Evolutionary conservation across 1,140 invertebrate species (phyloP).

Genomic region (Psix sp.): DNA sequence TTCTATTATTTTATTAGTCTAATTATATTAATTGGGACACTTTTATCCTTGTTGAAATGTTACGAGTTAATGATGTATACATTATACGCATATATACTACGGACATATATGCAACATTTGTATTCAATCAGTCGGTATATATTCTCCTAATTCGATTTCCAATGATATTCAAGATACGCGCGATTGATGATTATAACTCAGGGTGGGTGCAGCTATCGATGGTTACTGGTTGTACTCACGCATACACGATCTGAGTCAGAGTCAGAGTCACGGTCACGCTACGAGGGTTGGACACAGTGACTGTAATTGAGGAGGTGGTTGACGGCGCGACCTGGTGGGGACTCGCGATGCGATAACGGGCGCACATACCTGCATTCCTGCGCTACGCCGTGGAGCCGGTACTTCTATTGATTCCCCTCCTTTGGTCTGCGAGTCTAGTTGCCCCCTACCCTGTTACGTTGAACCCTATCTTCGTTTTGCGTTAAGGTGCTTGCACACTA

Average conservation of each 20-base stretch:
- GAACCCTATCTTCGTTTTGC: constrained; percentile 18
- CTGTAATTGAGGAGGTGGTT: constrained; percentile 41
- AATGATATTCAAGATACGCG: not conserved
- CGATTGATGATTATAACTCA: too few species aligned
- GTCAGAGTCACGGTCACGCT: constrained; percentile 72
- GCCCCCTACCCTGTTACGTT: not conserved
- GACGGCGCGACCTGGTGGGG: constrained; percentile 29
- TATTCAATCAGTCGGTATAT: too few species aligned
- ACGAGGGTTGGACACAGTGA: constrained; percentile 65
- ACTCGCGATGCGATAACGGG: constrained; percentile 12
- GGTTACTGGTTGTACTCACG: constrained; percentile 11
- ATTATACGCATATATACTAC: too few species aligned
- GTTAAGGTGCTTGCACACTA: constrained; percentile 37
- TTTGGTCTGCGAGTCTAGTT: constrained; percentile 19
- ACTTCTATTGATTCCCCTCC: constrained; percentile 65
- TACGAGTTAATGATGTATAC: too few species aligned
- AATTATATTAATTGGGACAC: too few species aligned
- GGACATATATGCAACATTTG: too few species aligned
- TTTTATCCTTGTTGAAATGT: too few species aligned
- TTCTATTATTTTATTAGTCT: too few species aligned
- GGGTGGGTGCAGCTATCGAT: not conserved
- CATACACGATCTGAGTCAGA: constrained; percentile 46
- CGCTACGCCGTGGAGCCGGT: constrained; percentile 29
- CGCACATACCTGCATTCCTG: constrained; percentile 30
- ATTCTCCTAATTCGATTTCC: too few species aligned